Evolutionary conservation across 2,888 invertebrate genomes (phyloP).

Genomic region (Atrina japonica): DNA sequence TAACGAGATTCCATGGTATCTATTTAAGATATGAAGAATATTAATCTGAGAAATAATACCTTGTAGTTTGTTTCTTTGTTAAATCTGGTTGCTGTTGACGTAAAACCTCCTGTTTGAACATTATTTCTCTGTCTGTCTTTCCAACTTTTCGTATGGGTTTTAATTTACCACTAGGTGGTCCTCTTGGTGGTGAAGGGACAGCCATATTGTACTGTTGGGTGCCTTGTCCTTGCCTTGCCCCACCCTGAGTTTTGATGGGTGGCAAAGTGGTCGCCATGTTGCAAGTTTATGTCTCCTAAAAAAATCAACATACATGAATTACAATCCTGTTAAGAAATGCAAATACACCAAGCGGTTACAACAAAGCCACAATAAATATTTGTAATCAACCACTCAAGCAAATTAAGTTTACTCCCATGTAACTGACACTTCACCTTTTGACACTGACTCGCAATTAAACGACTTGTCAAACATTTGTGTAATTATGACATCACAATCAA

Average conservation of each 20-base stretch:
- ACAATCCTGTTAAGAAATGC: too few species aligned
- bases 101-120: constrained; percentile 53
- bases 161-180: constrained; percentile 62
- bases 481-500: too few species aligned
- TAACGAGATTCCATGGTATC: too few species aligned
- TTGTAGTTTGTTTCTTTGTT: constrained; percentile 70
- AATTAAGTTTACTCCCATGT: too few species aligned
- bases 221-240: constrained; percentile 44
- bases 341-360: too few species aligned
- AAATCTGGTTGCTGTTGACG: constrained; percentile 68
- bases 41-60: too few species aligned
- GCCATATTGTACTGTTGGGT: constrained; percentile 25
- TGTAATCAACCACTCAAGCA: too few species aligned
- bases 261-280: constrained; percentile 73
- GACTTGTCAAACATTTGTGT: too few species aligned
- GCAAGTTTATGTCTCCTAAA: constrained; percentile 35
- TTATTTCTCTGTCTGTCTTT: constrained; percentile 60
- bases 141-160: constrained; percentile 59
- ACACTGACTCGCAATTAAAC: too few species aligned
- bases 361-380: too few species aligned
- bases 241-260: constrained; percentile 61
- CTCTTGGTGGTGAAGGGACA: constrained; percentile 56
- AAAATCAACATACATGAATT: not conserved
- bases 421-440: too few species aligned
- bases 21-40: too few species aligned